A percentile compares a stretch with the other conserved stretches of the same genome.
Evolutionary conservation across 2,888 invertebrate genomes (phyloP).

Genomic region (Rotaria sp.): DNA sequence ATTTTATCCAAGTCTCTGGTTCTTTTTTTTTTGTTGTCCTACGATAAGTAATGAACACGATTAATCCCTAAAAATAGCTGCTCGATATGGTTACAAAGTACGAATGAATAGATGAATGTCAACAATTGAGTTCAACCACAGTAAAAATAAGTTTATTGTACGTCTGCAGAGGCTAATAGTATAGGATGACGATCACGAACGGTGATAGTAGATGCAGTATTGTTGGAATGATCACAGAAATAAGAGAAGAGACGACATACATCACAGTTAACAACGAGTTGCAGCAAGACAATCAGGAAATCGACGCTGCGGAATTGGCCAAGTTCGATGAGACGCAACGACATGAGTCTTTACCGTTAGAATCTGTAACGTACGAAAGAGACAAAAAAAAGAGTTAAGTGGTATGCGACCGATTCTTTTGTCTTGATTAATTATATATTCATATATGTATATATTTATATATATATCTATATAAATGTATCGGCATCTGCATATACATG

Average conservation of each 20-base stretch:
- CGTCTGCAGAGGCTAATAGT: not conserved
- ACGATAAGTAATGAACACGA: not conserved
- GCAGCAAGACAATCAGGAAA: not conserved
- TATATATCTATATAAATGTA: not conserved
- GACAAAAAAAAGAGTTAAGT: not conserved
- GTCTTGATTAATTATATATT: not conserved
- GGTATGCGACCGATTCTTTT: not conserved
- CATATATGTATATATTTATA: not conserved
- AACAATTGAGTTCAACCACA: not conserved
- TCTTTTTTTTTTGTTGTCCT: not conserved
- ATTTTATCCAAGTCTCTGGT: not conserved
- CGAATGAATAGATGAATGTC: not conserved
- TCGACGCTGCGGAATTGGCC: not conserved
- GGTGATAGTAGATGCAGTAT: not conserved
- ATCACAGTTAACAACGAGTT: not conserved
- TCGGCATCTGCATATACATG: not conserved
- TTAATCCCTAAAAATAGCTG: not conserved
- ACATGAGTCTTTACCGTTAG: not conserved
- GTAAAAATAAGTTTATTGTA: not conserved
- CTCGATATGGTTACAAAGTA: not conserved
- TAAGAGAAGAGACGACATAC: not conserved
- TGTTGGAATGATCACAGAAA: slow-evolving; percentile 6
- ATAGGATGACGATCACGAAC: not conserved
- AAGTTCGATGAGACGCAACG: not conserved
- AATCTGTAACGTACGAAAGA: not conserved